Percentiles rank a stretch among this genome's conserved stretches.
These are phyloP conservation scores for Piliocolobus tephrosceles DNA, from an alignment of 2,113 vertebrate genomes.

Conservation along the genomic window DNA sequence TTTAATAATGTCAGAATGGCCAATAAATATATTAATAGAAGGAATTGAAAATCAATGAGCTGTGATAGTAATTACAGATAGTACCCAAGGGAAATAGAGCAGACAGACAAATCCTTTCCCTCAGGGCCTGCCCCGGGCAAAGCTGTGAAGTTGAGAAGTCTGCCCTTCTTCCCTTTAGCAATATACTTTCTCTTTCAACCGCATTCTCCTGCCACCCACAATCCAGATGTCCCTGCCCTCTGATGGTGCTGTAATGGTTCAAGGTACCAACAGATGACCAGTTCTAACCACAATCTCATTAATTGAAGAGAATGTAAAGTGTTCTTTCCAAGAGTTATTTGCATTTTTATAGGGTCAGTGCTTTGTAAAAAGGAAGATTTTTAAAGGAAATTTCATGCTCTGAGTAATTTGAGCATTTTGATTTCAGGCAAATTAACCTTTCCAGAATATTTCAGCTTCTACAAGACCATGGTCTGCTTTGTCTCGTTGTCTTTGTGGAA, in stretches of 20 bases:
- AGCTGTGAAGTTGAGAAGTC: conserved; percentile 48
- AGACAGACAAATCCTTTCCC: conserved; percentile 54
- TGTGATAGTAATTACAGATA: conserved; percentile 78
- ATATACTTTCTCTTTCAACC: not conserved
- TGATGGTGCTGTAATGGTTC: not conserved
- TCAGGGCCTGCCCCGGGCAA: conserved; percentile 54
- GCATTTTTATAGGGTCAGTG: conserved; percentile 59
- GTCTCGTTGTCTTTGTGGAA: not conserved
- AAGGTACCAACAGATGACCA: not conserved
- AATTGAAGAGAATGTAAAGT: conserved; percentile 10
- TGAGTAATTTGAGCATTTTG: conserved; percentile 33
- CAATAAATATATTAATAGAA: conserved; percentile 76
- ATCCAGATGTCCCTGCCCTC: not conserved
- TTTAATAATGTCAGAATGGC: conserved; percentile 66
- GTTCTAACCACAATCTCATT: not conserved
- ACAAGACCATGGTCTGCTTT: not conserved
- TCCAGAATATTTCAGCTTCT: not conserved
- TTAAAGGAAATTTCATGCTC: conserved; percentile 43
- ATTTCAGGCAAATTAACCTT: conserved; percentile 45
- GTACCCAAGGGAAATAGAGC: conserved; percentile 70
- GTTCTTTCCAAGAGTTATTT: conserved; percentile 32
- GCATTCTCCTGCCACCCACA: not conserved
- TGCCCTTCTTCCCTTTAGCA: not conserved
- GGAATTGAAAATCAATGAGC: conserved; percentile 78
- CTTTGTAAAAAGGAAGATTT: conserved; percentile 42